A percentile compares a stretch with the other conserved stretches of the same genome.
These are phyloP conservation scores for Lepilemur ruficaudatus DNA, from an alignment of 2,797 vertebrate genomes.

Conservation along the genomic window DNA sequence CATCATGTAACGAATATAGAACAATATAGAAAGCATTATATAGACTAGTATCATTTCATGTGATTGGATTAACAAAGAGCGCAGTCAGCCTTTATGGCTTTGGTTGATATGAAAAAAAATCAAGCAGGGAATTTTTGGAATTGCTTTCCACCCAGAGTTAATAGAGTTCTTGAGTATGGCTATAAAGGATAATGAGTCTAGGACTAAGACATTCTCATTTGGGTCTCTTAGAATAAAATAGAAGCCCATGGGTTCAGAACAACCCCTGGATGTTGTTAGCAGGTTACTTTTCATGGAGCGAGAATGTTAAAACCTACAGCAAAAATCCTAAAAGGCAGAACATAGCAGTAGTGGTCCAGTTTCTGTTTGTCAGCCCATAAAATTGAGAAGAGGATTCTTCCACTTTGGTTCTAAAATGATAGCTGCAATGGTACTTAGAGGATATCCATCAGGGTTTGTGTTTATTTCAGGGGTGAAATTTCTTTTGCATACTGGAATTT, in stretches of 20 bases:
- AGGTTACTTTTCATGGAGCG: slow-evolving; percentile 26
- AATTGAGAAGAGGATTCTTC: background rate
- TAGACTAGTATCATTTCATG: background rate
- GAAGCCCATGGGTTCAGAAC: background rate
- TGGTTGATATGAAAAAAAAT: background rate
- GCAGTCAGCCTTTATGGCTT: slow-evolving; percentile 35
- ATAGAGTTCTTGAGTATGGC: slow-evolving; percentile 22
- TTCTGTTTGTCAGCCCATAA: slow-evolving; percentile 19
- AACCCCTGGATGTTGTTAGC: slow-evolving; percentile 21
- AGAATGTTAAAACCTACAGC: background rate
- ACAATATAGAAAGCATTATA: slow-evolving; percentile 1
- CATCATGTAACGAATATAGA: background rate
- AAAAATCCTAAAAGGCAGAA: background rate
- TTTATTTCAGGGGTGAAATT: background rate
- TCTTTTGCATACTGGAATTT: background rate
- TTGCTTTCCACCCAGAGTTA: slow-evolving; percentile 46
- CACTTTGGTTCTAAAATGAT: background rate
- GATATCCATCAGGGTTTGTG: background rate
- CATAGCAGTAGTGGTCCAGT: background rate
- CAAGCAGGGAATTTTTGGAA: slow-evolving; percentile 17
- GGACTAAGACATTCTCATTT: slow-evolving; percentile 15
- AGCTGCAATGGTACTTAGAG: background rate
- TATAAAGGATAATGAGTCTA: slow-evolving; percentile 47
- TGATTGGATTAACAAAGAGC: slow-evolving; percentile 51
- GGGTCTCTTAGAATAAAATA: slow-evolving; percentile 8